phyloP scores from a whole-genome alignment of 2,113 vertebrate species.

The Microtus montanus region DNA sequence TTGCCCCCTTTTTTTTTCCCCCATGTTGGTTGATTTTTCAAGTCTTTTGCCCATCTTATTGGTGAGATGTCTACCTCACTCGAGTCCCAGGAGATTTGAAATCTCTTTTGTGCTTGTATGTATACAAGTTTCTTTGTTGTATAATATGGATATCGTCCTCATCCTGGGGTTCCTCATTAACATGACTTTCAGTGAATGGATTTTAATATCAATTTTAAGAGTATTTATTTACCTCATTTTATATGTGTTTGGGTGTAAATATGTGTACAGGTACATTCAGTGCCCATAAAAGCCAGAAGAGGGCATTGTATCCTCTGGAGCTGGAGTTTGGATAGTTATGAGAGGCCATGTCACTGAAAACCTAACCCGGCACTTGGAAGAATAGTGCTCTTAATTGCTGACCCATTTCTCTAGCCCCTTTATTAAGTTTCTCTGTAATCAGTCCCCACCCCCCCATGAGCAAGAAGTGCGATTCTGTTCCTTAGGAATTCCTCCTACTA shows the following conservation, averaged over 20 bases:
- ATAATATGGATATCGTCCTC: neutral
- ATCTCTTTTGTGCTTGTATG: neutral
- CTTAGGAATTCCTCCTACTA: neutral
- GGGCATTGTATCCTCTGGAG: neutral
- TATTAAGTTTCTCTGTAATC: neutral
- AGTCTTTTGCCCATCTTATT: neutral
- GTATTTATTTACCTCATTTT: neutral
- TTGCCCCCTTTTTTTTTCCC: neutral
- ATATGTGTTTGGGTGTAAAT: neutral
- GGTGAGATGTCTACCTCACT: neutral
- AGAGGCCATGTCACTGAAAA: neutral
- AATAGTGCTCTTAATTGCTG: neutral
- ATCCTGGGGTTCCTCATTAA: neutral
- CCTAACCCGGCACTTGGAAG: neutral
- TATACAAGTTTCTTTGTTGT: neutral
- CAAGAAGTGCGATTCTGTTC: neutral
- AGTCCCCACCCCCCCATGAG: neutral
- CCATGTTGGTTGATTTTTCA: neutral
- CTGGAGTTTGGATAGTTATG: neutral
- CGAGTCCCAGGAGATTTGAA: neutral
- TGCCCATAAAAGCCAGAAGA: neutral
- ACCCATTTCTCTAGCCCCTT: neutral
- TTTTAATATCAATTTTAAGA: neutral
- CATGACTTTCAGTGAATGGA: neutral
- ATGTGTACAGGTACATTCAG: neutral